A percentile compares a stretch with the other conserved stretches of the same genome.
phyloP scores from a whole-genome alignment of 2,888 invertebrate genomes.

The Pardosa pseudoannulata region DNA sequence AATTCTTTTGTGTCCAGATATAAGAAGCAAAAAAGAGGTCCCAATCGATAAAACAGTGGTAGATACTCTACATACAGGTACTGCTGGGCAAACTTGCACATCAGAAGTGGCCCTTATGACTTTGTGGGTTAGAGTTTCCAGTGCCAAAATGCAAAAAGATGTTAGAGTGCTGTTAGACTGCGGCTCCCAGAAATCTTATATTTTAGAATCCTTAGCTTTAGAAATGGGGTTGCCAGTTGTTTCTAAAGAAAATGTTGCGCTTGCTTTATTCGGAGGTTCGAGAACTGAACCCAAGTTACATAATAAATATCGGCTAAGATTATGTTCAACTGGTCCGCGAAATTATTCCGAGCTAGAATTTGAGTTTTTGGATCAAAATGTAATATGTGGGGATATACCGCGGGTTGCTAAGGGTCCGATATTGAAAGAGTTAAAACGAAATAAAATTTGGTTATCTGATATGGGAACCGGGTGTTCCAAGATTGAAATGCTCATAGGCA shows the following conservation, averaged over 20 bases:
- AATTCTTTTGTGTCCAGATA: background rate
- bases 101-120: background rate
- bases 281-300: background rate
- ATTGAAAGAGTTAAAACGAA: conserved; percentile 20
- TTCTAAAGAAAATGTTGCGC: background rate
- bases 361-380: conserved; percentile 10
- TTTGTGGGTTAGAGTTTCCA: background rate
- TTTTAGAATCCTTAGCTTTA: background rate
- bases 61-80: background rate
- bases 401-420: conserved; percentile 5
- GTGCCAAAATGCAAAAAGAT: too few relatives aligned
- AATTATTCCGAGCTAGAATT: background rate
- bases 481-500: conserved; percentile 29
- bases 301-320: background rate
- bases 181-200: conserved; percentile 3
- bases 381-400: conserved; percentile 26
- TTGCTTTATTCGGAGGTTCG: background rate
- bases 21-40: background rate
- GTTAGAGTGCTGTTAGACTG: conserved; percentile 7
- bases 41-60: background rate
- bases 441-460: conserved; percentile 17
- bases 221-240: background rate
- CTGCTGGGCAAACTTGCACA: background rate
- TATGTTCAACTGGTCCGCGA: background rate
- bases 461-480: background rate